A percentile compares a stretch with the other conserved stretches of the same genome.
These are phyloP conservation scores for Lanius collurio DNA, from an alignment of 2,113 vertebrate genomes.

Conservation along the genomic window DNA sequence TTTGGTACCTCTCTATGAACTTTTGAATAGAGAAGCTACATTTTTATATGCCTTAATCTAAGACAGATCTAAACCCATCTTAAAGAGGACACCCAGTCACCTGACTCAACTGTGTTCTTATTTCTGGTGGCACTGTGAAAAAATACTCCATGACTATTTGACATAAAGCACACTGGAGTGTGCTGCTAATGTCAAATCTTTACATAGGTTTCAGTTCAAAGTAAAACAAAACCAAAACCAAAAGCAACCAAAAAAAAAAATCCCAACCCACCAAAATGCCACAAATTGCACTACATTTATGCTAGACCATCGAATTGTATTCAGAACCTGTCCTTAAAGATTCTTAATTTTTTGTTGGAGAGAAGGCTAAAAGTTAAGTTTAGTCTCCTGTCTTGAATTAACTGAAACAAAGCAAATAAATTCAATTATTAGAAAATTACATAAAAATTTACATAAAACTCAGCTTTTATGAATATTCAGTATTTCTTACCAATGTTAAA, in stretches of 20 bases:
- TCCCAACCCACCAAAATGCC: background rate
- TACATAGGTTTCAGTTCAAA: background rate
- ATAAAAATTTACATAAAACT: background rate
- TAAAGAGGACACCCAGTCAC: background rate
- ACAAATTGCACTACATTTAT: background rate
- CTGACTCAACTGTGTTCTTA: background rate
- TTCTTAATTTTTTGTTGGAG: background rate
- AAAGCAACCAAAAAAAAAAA: background rate
- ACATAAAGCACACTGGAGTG: accelerated
- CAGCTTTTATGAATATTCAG: background rate
- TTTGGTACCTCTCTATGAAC: background rate
- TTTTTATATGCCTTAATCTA: background rate
- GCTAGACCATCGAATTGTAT: background rate
- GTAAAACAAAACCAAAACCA: background rate
- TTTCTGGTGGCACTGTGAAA: background rate
- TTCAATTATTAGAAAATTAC: background rate
- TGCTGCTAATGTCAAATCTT: background rate
- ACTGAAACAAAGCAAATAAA: background rate
- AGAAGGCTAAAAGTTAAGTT: background rate
- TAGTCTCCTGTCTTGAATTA: background rate
- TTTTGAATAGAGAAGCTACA: background rate
- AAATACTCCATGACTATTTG: background rate
- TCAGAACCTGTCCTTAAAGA: background rate
- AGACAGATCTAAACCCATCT: background rate
- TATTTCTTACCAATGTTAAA: background rate